Evolutionary conservation across 2,888 invertebrate species (phyloP).

Genomic region (Pteria penguin): DNA sequence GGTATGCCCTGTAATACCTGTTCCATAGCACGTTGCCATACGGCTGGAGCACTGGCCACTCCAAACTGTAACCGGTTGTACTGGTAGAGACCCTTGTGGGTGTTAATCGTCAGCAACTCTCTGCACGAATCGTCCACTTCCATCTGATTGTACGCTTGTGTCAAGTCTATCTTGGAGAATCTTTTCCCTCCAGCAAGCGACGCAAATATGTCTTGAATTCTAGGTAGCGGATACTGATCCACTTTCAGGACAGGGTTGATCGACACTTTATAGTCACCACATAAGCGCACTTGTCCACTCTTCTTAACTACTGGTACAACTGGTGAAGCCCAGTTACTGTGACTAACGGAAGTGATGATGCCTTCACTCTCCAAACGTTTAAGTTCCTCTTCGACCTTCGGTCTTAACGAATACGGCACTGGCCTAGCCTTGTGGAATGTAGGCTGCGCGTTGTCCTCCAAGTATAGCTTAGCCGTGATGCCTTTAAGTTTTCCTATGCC

Average conservation of each 20-base stretch:
- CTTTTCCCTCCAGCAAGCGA: too few relatives aligned
- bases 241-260: too few relatives aligned
- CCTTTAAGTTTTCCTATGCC: slow-evolving; percentile 17
- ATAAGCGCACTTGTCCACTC: too few relatives aligned
- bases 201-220: too few relatives aligned
- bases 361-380: slow-evolving; percentile 35
- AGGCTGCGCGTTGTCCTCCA: not conserved
- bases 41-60: not conserved
- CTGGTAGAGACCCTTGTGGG: not conserved
- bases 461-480: slow-evolving; percentile 1
- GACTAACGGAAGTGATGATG: too few relatives aligned
- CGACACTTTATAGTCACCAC: too few relatives aligned
- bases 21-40: not conserved
- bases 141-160: not conserved
- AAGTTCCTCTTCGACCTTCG: slow-evolving; percentile 54
- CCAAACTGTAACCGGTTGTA: not conserved
- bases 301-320: too few relatives aligned
- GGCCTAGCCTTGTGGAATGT: slow-evolving; percentile 28
- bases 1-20: not conserved
- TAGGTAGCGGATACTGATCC: too few relatives aligned
- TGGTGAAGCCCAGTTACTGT: too few relatives aligned
- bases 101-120: not conserved
- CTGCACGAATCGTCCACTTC: not conserved
- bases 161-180: not conserved
- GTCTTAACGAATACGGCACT: slow-evolving; percentile 47